Evolutionary conservation across 2,888 invertebrate species (phyloP), one percentile per base, ranked within the genome.

Genomic region (Drosophila paucipuncta): DNA sequence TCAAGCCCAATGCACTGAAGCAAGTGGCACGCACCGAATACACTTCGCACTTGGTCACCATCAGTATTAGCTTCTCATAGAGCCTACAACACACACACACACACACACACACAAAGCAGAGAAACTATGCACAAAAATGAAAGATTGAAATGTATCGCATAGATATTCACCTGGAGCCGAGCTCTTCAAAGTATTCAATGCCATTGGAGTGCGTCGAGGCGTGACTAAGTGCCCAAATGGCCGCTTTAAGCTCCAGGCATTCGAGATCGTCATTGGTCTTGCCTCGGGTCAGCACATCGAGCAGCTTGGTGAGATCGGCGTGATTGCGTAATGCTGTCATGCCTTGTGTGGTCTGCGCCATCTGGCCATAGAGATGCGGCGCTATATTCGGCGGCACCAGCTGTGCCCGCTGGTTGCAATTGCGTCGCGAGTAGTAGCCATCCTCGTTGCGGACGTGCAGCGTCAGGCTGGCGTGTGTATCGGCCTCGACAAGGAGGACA

Each of bases 11-110:
- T 9, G 96, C 96, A 92, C 97, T 98, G 93, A 98, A 97, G 1
- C 98, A 97, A 0, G 98, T 98, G 3, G 98, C 98, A 73, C 98
- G 95, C 59, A 99, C 95, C 0, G 98, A 97, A 92, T 98, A 98
- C 49, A 98, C 97, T 5, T 96, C 95, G 92, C 97, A 96, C 81
- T 95, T 95, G 91, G 97, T 96, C 0, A 97, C 98, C 78, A 98
- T 93, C 58, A 95, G 92, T 75, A 97, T 93, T 6, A 93, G 89
- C 83, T 92, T 93, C 68, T 94, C 93, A 68, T 92, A 93, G 13
- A 93, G 90, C 74, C 93, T 93, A 50, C 2, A 80, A 52, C 3
- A 10, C 10, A 50, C 4, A 18, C 28, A 28, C 2, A 28, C 2
- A 28, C 28, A 28, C 28, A 28, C 28, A 28, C 25, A 16, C 16